These are phyloP conservation scores for Empis stercorea DNA, from an alignment of 2,888 invertebrate species.

Conservation along the genomic window DNA sequence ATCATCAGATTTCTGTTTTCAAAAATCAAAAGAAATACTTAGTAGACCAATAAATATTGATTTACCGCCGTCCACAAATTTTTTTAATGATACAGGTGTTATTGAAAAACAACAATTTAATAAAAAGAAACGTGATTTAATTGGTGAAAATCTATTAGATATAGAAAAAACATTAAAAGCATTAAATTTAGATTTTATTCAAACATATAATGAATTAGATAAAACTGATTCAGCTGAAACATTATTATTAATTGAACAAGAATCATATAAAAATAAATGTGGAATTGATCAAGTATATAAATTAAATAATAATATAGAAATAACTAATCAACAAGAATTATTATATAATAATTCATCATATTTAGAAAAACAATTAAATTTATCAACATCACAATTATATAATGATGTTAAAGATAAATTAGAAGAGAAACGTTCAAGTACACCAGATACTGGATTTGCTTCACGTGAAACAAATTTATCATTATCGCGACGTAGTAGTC, in stretches of 20 bases:
- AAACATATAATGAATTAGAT: conserved; percentile 35
- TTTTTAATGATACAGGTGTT: neutral
- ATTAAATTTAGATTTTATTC: conserved; percentile 35
- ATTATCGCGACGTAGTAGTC: conserved; percentile 34
- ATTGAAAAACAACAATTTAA: neutral
- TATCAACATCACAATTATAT: conserved; percentile 9
- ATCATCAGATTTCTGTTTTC: conserved; percentile 60
- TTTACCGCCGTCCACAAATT: conserved; percentile 16
- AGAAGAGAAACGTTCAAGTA: conserved; percentile 34
- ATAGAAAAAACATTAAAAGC: conserved; percentile 36
- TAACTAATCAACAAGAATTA: neutral
- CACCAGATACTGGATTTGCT: conserved; percentile 36
- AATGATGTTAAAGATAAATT: conserved; percentile 22
- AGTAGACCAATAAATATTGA: conserved; percentile 41
- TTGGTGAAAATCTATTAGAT: conserved; percentile 34
- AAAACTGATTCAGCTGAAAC: conserved; percentile 37
- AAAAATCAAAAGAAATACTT: conserved; percentile 54
- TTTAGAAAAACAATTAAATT: neutral
- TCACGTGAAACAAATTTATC: conserved; percentile 35
- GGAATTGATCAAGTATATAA: neutral
- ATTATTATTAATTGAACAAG: conserved; percentile 28
- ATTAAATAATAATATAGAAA: neutral
- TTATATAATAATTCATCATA: neutral
- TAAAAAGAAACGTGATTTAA: conserved; percentile 21
- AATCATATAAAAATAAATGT: neutral